These are phyloP conservation scores for Gryllus bimaculatus DNA, from an alignment of 1,140 invertebrate species.

Conservation along the genomic window DNA sequence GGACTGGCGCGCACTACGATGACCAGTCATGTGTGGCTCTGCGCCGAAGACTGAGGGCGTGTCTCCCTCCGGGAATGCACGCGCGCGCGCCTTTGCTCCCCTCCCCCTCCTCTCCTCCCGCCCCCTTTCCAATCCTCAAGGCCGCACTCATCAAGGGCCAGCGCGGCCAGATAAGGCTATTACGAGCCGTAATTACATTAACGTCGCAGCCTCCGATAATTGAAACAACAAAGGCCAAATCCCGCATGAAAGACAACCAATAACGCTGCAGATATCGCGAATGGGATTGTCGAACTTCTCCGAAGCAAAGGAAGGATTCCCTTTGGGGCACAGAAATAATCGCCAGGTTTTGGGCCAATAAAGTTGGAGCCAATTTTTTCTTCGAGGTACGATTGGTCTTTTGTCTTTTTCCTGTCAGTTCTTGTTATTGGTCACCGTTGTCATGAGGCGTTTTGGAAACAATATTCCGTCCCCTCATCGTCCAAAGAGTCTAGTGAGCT, in stretches of 20 bases:
- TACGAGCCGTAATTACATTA: background rate
- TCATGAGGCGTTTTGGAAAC: background rate
- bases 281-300: background rate
- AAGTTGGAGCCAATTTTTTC: background rate
- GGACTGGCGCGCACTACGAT: no score
- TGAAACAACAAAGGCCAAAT: background rate
- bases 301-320: background rate
- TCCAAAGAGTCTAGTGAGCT: no score
- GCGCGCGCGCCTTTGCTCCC: background rate
- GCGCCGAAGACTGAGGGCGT: no score
- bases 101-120: background rate
- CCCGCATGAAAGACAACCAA: background rate
- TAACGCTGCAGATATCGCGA: background rate
- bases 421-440: background rate
- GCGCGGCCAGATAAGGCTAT: background rate
- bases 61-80: no score
- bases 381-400: background rate
- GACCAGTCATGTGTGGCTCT: no score
- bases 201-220: background rate
- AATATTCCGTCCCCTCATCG: no score
- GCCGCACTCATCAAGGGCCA: background rate
- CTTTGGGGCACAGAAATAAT: background rate
- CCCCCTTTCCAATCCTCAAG: background rate
- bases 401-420: background rate
- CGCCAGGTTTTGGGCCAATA: background rate